A percentile compares a stretch with the other conserved stretches of the same genome.
Conservation (phyloP, 1,140 invertebrate genomes). For the Heliothis virescens region DNA sequence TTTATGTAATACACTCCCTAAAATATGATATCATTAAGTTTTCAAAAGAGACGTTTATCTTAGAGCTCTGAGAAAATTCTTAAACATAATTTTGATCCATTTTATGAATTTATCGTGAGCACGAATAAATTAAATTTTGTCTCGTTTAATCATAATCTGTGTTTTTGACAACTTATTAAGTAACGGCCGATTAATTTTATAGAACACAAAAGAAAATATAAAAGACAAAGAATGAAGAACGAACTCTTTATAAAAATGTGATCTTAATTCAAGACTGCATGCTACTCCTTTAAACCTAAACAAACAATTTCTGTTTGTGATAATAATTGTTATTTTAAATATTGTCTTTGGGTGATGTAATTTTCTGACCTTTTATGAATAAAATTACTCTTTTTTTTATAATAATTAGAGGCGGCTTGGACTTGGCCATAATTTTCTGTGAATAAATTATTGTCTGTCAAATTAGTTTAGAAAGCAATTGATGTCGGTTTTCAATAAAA, state of each 20-base stretch:
- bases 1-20: not conserved
- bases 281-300: slow-evolving; percentile 25
- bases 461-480: too few species aligned
- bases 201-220: slow-evolving; percentile 42
- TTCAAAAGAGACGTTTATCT: slow-evolving; percentile 4
- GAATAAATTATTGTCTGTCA: too few species aligned
- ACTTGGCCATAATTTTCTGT: too few species aligned
- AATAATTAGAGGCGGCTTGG: too few species aligned
- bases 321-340: slow-evolving; percentile 25
- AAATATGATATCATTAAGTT: slow-evolving; percentile 8
- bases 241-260: slow-evolving; percentile 7
- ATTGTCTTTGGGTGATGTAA: slow-evolving; percentile 6
- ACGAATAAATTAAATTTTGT: slow-evolving; percentile 43
- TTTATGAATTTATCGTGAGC: slow-evolving; percentile 2
- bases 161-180: slow-evolving; percentile 42
- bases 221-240: slow-evolving; percentile 11
- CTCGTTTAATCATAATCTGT: slow-evolving; percentile 42
- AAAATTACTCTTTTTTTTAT: too few species aligned
- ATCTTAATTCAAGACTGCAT: slow-evolving; percentile 15
- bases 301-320: slow-evolving; percentile 3
- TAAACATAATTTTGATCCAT: slow-evolving; percentile 1
- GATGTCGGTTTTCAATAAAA: too few species aligned
- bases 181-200: slow-evolving; percentile 44
- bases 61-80: slow-evolving; percentile 1
- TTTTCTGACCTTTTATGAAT: not conserved